Base-by-base conservation (phyloP, 2,113 vertebrate genomes). In the Strix aluco region DNA sequence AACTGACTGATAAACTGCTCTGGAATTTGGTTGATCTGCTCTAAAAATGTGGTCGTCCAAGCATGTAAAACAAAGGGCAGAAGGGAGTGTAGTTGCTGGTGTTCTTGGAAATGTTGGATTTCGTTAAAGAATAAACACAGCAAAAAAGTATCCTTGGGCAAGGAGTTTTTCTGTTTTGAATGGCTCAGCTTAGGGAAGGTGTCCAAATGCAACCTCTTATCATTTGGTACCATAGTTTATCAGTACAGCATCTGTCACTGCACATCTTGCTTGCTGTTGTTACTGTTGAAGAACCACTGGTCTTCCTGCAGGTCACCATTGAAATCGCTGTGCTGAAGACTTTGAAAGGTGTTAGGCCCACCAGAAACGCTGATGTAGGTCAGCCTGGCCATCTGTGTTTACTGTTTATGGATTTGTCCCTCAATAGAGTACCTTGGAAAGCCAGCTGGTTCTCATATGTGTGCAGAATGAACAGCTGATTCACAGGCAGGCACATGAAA, bases 1-100 rank as follows among this genome's bases (percentile, higher is more conserved):
- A 97, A 79, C 94, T 32, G 32, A 63, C 92, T 97, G 96, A 97
- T 96, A 96, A 93, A 92, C 72, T 83, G 70, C 85, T 92, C 59
- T 72, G 95, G 94, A 95, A 97, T 97, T 97, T 86, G 52, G 59
- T 94, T 96, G 96, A 94, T 87, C 81, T 10, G 12, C 59, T 91
- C 73, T 81, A 78, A 95, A 96, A 92, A 92, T 84, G 80, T 81
- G 92, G 78, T 78, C 77, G 77, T 86, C 90, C 71, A 82, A 83
- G 59, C 80, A 72, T 62, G 49, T 75, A 44, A 94, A 96, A 89
- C 47, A 47, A 83, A 97, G 75, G 40, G 71, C 81, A 84, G 66
- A 70, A 92, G 69, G 59, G 81, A 94, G 63, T 32, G 29, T 86
- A 80, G 38, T 40, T 86, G 29, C 10, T 77, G 67, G 25, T 44